These are phyloP conservation scores for Lates japonicus DNA, from an alignment of 2,797 vertebrate species.

Conservation along the genomic window DNA sequence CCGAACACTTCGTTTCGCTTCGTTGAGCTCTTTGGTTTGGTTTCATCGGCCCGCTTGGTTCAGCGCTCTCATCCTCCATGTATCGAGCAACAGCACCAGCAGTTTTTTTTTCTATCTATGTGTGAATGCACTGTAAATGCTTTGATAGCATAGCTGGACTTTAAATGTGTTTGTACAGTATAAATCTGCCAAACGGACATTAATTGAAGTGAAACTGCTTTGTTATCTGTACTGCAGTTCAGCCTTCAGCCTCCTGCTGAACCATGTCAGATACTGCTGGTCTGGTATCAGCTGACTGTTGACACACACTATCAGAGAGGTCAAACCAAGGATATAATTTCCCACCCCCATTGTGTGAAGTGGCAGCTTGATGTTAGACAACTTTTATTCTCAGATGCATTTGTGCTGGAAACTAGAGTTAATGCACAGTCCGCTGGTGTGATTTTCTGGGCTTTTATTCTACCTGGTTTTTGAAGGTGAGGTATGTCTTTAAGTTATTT, in stretches of 20 bases:
- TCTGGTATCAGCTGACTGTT: constrained; percentile 26
- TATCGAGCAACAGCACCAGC: too few species aligned
- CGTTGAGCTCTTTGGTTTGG: too few species aligned
- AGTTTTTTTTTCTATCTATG: too few species aligned
- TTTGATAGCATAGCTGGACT: background rate
- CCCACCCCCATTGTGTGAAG: background rate
- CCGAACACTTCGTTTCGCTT: too few species aligned
- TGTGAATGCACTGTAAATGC: background rate
- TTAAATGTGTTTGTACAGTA: background rate
- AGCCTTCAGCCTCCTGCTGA: background rate
- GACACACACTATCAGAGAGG: constrained; percentile 48
- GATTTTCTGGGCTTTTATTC: background rate
- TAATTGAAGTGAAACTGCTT: background rate
- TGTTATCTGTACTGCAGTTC: background rate
- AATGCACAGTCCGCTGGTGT: background rate
- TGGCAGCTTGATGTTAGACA: background rate
- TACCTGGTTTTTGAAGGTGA: constrained; percentile 21
- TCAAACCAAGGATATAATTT: constrained; percentile 43
- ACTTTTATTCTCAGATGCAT: background rate
- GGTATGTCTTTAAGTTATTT: background rate
- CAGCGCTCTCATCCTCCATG: too few species aligned
- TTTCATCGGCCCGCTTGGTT: too few species aligned
- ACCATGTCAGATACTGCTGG: background rate
- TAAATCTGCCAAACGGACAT: background rate
- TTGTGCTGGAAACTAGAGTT: background rate